phyloP scores from a whole-genome alignment of 2,888 invertebrate genomes.

The Coelinius sp. region DNA sequence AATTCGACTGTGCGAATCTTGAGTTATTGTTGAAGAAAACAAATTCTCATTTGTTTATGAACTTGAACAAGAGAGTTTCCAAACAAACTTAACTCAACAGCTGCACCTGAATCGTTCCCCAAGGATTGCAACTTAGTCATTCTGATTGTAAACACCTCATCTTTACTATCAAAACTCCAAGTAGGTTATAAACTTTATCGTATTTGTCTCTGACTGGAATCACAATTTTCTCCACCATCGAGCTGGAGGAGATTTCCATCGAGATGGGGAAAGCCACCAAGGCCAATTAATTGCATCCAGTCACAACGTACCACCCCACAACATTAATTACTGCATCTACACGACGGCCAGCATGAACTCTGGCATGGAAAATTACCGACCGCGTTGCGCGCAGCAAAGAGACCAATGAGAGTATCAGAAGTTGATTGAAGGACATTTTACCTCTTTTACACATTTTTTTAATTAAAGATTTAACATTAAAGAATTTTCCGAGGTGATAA shows the following conservation, averaged over 20 bases:
- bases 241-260: background rate
- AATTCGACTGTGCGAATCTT: background rate
- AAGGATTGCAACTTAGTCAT: background rate
- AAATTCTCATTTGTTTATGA: background rate
- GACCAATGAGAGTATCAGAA: background rate
- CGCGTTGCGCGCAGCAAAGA: constrained; percentile 9
- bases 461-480: background rate
- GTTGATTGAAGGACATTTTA: background rate
- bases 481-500: background rate
- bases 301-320: background rate
- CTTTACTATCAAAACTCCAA: background rate
- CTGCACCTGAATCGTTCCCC: background rate
- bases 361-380: constrained; percentile 5
- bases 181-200: background rate
- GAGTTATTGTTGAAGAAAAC: no score
- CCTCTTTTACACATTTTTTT: background rate
- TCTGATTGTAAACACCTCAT: background rate
- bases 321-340: background rate
- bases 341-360: background rate
- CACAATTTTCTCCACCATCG: background rate
- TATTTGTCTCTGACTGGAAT: background rate
- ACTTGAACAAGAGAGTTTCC: background rate
- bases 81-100: background rate
- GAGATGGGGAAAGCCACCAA: background rate
- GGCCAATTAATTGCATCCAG: constrained; percentile 13